Evolutionary conservation across 2,113 vertebrate genomes (phyloP), one percentile per base, ranked within the genome.

Genomic region (Thunnus maccoyii): DNA sequence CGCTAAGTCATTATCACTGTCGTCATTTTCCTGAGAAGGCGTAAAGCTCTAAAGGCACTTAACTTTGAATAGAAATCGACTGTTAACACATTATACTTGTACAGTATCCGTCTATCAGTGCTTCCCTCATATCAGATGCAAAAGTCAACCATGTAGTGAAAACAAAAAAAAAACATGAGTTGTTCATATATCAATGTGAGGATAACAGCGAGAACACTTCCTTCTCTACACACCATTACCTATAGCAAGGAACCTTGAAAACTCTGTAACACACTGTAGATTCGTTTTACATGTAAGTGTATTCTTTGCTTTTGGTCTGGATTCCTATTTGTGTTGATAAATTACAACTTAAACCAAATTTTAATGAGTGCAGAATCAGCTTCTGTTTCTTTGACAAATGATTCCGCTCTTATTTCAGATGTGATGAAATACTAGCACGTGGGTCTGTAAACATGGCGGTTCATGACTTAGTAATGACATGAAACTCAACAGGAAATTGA

Each of bases 381-480:
- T 65, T 15, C 17, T 70, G 16, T 51, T 32, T 65, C 18, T 51
- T 7, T 69, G 63, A 83, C 51, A 60, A 68, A 76, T 81, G 5
- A 63, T 60, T 44, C 25, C 36, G 6, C 36, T 62, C 25, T 22
- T 5, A 5, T 22, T 17, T 57, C 25, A 30, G 2, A 25, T 41
- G 44, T 48, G 63, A 79, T 55, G 72, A 51, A 82, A 72, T 14
- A 25, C 54, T 14, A 70, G 51, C 65, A 82, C 54, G n/a, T 50
- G 78, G 65, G 22, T 66, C 84, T 20, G 82, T 86, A 90, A 90
- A 90, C 87, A 85, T 61, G 87, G 82, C 32, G 36, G 62, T n/a
- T 91, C 90, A 90, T 90, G 88, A 89, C 76, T 91, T 72, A 84
- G 84, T 91, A 90, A 92, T 91, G 90, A 84, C 81, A 85, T 72